Conservation (phyloP, 2,797 vertebrate genomes). For the Periparus ater region DNA sequence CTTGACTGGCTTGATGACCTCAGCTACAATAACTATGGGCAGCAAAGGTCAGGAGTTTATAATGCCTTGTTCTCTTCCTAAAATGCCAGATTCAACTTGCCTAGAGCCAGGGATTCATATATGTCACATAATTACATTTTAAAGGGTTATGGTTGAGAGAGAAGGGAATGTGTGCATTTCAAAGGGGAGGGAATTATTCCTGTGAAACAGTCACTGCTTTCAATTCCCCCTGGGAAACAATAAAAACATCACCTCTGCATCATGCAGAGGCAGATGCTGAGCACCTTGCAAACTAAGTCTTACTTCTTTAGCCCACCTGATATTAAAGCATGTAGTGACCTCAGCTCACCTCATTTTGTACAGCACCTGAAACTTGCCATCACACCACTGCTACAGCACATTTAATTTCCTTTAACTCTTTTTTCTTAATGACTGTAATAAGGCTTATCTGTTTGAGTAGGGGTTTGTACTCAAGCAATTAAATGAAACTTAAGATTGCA, state of each 20-base stretch:
- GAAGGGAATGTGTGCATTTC: not conserved
- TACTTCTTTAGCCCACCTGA: not conserved
- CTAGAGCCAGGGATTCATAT: not conserved
- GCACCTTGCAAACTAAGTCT: not conserved
- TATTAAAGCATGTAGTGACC: not conserved
- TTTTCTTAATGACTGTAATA: not conserved
- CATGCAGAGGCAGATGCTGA: not conserved
- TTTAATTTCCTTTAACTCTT: not conserved
- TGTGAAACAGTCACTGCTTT: not conserved
- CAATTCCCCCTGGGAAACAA: not conserved
- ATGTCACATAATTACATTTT: not conserved
- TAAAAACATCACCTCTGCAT: not conserved
- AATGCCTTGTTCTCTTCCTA: not conserved
- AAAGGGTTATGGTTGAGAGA: not conserved
- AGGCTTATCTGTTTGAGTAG: not conserved
- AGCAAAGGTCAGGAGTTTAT: not conserved
- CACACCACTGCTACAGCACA: not conserved
- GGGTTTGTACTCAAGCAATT: not conserved
- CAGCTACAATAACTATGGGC: not conserved
- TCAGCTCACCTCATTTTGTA: not conserved
- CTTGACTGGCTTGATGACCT: constrained; percentile 15
- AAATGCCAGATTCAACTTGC: constrained; percentile 33
- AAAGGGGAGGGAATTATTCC: not conserved
- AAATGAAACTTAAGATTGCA: constrained; percentile 1
- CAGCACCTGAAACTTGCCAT: not conserved